Evolutionary conservation across 2,797 vertebrate genomes (phyloP).

Genomic region (Liparis tanakae): DNA sequence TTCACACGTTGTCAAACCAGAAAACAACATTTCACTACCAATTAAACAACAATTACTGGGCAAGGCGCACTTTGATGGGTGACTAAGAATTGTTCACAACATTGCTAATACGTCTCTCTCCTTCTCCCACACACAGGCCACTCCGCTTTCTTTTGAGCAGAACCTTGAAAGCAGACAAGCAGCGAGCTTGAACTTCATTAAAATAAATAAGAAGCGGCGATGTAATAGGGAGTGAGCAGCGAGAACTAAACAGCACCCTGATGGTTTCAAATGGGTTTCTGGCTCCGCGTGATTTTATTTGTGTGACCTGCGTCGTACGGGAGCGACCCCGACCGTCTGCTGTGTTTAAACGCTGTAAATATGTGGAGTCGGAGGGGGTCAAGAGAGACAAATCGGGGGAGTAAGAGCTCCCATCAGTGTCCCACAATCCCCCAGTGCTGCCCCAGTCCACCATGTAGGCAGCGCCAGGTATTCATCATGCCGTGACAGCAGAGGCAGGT

Average conservation of each 20-base stretch:
- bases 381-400: constrained; percentile 78
- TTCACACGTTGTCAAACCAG: constrained; percentile 68
- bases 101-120: constrained; percentile 44
- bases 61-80: constrained; percentile 61
- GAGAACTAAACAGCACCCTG: constrained; percentile 75
- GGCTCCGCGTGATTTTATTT: constrained; percentile 67
- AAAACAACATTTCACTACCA: constrained; percentile 78
- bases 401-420: constrained; percentile 56
- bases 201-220: constrained; percentile 34
- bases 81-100: constrained; percentile 64
- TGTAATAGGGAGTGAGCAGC: constrained; percentile 19
- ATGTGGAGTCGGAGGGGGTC: constrained; percentile 80
- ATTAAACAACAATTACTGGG: constrained; percentile 79
- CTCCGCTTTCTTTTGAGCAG: background rate
- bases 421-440: constrained; percentile 43
- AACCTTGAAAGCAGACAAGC: constrained; percentile 35
- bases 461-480: constrained; percentile 73
- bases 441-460: constrained; percentile 37
- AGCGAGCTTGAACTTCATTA: constrained; percentile 22
- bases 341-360: constrained; percentile 84
- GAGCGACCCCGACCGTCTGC: constrained; percentile 84
- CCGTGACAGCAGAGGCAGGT: constrained; percentile 58
- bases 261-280: constrained; percentile 76
- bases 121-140: constrained; percentile 44
- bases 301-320: constrained; percentile 74